phyloP scores from a whole-genome alignment of 2,797 vertebrate species.

The Neosilurus hyrtlii region DNA sequence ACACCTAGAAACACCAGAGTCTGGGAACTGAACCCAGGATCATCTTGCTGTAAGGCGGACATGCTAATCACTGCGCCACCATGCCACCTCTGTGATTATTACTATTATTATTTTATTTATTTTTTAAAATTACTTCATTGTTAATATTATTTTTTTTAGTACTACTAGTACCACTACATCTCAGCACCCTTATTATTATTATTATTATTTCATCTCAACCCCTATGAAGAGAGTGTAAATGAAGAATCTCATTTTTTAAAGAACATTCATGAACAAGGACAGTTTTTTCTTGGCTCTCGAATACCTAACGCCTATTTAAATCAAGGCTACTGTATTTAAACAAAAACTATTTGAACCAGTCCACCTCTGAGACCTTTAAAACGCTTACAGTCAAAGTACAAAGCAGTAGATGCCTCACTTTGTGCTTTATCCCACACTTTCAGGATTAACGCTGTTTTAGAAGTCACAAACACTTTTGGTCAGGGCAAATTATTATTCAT shows the following conservation, averaged over 20 bases:
- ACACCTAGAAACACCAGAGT: no score
- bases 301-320: background rate
- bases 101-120: no score
- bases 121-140: no score
- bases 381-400: background rate
- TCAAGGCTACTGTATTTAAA: background rate
- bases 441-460: background rate
- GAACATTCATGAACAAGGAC: background rate
- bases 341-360: conserved; percentile 41
- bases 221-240: background rate
- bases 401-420: background rate
- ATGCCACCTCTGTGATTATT: no score
- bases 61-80: no score
- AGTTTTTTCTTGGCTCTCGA: background rate
- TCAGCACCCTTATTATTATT: no score
- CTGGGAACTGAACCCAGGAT: no score
- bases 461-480: conserved; percentile 43
- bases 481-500: conserved; percentile 57
- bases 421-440: background rate
- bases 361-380: conserved; percentile 39
- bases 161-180: no score
- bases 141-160: no score
- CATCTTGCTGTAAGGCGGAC: no score
- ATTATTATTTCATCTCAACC: background rate
- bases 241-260: background rate